A percentile compares a stretch with the other conserved stretches of the same genome.
These are phyloP conservation scores for Apomyelois bistriatella DNA, from an alignment of 2,888 invertebrate species.

Conservation along the genomic window DNA sequence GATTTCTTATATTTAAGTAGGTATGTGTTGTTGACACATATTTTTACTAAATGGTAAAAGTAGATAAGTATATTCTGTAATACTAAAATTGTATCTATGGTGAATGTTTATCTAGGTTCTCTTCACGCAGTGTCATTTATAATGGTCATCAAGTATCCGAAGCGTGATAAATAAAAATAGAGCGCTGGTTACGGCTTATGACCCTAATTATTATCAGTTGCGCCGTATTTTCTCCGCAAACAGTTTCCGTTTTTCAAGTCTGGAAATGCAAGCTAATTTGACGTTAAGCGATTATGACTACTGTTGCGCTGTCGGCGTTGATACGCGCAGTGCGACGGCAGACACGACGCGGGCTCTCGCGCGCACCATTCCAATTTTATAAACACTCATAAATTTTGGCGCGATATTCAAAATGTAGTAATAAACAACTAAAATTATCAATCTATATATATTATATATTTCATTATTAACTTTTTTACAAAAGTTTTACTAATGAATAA, in stretches of 20 bases:
- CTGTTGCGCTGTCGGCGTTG: slow-evolving; percentile 27
- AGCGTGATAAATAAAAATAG: slow-evolving; percentile 27
- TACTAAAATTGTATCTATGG: too few relatives aligned
- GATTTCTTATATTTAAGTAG: too few relatives aligned
- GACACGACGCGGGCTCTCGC: slow-evolving; percentile 52
- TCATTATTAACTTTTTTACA: slow-evolving; percentile 65
- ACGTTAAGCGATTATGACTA: slow-evolving; percentile 57
- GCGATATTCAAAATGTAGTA: slow-evolving; percentile 34
- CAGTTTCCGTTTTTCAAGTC: slow-evolving; percentile 64
- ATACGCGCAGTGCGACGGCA: slow-evolving; percentile 49
- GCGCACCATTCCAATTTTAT: slow-evolving; percentile 26
- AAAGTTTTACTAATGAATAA: slow-evolving; percentile 62
- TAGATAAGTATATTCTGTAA: too few relatives aligned
- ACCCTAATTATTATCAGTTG: slow-evolving; percentile 62
- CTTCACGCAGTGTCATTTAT: neutral
- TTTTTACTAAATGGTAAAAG: too few relatives aligned
- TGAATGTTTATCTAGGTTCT: too few relatives aligned
- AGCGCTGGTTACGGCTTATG: slow-evolving; percentile 42
- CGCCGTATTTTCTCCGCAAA: slow-evolving; percentile 62
- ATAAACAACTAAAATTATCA: slow-evolving; percentile 12
- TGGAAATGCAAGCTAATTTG: slow-evolving; percentile 69
- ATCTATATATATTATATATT: slow-evolving; percentile 16
- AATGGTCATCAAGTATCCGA: neutral
- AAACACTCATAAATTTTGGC: slow-evolving; percentile 29
- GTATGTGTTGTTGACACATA: too few relatives aligned